A percentile compares a stretch with the other conserved stretches of the same genome.
Conservation (phyloP, 2,797 vertebrate genomes). For the Gambelia wislizenii region DNA sequence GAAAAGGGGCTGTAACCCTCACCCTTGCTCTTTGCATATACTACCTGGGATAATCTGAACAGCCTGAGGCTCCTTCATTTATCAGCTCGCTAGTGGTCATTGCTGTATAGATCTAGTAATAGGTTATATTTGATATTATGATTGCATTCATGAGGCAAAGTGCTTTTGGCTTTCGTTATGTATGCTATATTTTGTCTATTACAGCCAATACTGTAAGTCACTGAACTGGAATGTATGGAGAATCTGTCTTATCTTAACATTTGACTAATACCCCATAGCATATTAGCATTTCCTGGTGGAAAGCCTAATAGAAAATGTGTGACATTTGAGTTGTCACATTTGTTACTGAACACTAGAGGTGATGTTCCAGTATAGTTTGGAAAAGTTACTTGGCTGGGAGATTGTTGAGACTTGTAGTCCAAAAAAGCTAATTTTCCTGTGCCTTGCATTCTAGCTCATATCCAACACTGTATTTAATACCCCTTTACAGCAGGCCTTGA, state of each 20-base stretch:
- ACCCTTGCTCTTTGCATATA: neutral
- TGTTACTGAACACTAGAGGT: neutral
- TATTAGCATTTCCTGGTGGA: neutral
- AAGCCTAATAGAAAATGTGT: neutral
- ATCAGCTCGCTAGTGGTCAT: neutral
- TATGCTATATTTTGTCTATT: neutral
- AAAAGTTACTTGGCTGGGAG: no score
- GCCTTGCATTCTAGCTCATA: neutral
- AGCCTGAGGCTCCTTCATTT: neutral
- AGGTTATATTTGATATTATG: neutral
- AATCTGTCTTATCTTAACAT: neutral
- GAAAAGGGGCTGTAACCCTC: accelerated
- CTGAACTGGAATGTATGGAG: neutral
- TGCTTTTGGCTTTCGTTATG: neutral
- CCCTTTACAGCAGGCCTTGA: neutral
- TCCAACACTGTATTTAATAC: no score
- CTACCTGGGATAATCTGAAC: neutral
- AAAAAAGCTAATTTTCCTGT: no score
- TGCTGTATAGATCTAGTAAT: neutral
- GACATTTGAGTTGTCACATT: neutral
- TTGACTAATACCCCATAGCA: neutral
- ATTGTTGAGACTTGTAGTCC: no score
- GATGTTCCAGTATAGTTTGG: no score
- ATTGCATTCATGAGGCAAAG: neutral
- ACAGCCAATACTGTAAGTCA: neutral